Percentiles rank a stretch among this genome's conserved stretches.
These are phyloP conservation scores for Orthosia incerta DNA, from an alignment of 2,888 invertebrate species.

Conservation along the genomic window DNA sequence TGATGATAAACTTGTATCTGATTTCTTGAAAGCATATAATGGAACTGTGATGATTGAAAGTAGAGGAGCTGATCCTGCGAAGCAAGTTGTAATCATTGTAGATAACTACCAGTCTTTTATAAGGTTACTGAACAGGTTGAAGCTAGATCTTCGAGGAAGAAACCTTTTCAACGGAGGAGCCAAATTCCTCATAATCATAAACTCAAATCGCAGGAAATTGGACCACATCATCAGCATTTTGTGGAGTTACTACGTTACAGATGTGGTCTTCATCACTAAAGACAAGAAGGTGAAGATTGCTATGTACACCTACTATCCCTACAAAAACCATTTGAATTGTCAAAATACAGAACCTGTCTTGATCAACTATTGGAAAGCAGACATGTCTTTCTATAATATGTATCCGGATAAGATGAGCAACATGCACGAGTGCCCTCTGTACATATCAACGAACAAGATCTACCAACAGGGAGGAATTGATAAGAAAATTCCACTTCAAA, in stretches of 20 bases:
- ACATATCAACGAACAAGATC: constrained; percentile 82
- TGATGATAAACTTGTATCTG: constrained; percentile 69
- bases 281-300: constrained; percentile 67
- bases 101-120: constrained; percentile 76
- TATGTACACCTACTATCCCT: constrained; percentile 80
- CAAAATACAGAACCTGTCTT: constrained; percentile 76
- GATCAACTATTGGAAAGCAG: constrained; percentile 72
- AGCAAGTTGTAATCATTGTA: constrained; percentile 79
- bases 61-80: constrained; percentile 70
- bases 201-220: constrained; percentile 71
- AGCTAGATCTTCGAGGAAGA: constrained; percentile 79
- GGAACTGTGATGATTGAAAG: constrained; percentile 78
- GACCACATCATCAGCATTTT: constrained; percentile 75
- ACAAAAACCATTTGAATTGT: constrained; percentile 77
- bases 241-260: constrained; percentile 78
- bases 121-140: constrained; percentile 72
- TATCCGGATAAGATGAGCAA: constrained; percentile 81
- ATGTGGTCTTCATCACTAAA: constrained; percentile 74
- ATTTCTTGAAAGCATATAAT: constrained; percentile 75
- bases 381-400: constrained; percentile 58
- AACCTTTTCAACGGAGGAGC: constrained; percentile 76
- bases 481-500: constrained; percentile 78
- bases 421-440: constrained; percentile 82
- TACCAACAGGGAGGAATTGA: constrained; percentile 75
- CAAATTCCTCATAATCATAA: constrained; percentile 76